A percentile compares a stretch with the other conserved stretches of the same genome.
These are phyloP conservation scores for Ectemnius cavifrons DNA, from an alignment of 2,888 invertebrate genomes.

Conservation along the genomic window DNA sequence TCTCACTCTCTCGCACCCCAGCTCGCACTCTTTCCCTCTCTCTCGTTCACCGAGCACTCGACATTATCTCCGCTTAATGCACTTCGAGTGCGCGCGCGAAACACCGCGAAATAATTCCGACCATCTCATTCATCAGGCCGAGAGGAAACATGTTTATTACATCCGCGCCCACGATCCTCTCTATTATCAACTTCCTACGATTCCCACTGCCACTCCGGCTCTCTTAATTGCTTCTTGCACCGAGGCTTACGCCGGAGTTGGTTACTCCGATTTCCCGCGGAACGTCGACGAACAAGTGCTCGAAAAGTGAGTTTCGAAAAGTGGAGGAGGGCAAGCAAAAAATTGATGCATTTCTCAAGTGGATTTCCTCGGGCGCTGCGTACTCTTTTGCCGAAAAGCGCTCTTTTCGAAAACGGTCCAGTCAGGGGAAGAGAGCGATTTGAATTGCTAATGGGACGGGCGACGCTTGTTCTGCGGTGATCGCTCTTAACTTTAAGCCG, in stretches of 20 bases:
- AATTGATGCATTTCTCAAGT: background rate
- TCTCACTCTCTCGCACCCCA: constrained; percentile 18
- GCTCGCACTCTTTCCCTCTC: constrained; percentile 33
- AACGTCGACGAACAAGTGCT: no score
- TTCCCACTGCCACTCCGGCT: constrained; percentile 1
- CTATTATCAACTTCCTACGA: constrained; percentile 8
- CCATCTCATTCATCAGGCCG: background rate
- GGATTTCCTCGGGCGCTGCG: background rate
- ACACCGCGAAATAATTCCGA: constrained; percentile 45
- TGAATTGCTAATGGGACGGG: constrained; percentile 35
- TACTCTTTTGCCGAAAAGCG: background rate
- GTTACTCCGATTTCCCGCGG: no score
- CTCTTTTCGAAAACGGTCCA: constrained; percentile 23
- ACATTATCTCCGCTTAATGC: constrained; percentile 63
- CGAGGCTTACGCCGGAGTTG: background rate
- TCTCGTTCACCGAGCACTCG: constrained; percentile 49
- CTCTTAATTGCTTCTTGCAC: background rate
- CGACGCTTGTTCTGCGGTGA: constrained; percentile 9
- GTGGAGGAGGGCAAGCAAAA: no score
- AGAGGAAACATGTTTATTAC: constrained; percentile 10
- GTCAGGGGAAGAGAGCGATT: constrained; percentile 19
- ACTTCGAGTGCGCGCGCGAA: constrained; percentile 45
- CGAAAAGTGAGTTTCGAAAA: no score
- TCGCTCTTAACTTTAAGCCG: constrained; percentile 26
- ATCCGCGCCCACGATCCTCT: constrained; percentile 2